These are phyloP conservation scores for Grammomys dolichurus DNA, from an alignment of 2,113 vertebrate species.

Conservation along the genomic window DNA sequence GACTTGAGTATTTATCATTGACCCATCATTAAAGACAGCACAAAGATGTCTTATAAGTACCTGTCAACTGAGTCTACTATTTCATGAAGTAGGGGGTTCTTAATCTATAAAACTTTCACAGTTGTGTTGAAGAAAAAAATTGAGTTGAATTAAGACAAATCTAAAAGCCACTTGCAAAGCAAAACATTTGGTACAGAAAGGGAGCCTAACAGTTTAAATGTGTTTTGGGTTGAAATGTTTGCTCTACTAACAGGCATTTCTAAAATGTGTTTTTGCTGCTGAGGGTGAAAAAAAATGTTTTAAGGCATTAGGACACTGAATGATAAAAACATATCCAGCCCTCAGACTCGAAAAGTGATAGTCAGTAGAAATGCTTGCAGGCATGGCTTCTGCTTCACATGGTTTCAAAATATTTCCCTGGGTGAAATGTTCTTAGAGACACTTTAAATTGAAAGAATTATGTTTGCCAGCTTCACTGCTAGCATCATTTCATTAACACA, in stretches of 20 bases:
- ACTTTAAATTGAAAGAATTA: slow-evolving; percentile 67
- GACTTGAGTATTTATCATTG: not conserved
- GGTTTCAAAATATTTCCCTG: slow-evolving; percentile 69
- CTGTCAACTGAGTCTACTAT: slow-evolving; percentile 8
- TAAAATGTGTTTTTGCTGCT: slow-evolving; percentile 73
- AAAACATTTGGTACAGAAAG: slow-evolving; percentile 75
- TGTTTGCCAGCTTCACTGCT: slow-evolving; percentile 40
- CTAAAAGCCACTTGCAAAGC: slow-evolving; percentile 76
- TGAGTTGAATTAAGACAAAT: slow-evolving; percentile 67
- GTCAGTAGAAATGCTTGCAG: slow-evolving; percentile 67
- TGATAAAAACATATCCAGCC: slow-evolving; percentile 74
- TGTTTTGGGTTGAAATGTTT: slow-evolving; percentile 73
- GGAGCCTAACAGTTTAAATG: slow-evolving; percentile 75
- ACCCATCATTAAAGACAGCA: not conserved
- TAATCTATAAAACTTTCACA: slow-evolving; percentile 67
- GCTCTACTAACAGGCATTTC: slow-evolving; percentile 56
- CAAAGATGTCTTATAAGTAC: slow-evolving; percentile 52
- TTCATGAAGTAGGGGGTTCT: slow-evolving; percentile 30
- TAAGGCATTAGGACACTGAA: slow-evolving; percentile 74
- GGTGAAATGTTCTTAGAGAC: slow-evolving; percentile 64
- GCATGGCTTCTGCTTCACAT: slow-evolving; percentile 53
- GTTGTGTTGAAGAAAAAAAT: slow-evolving; percentile 65
- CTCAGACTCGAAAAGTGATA: slow-evolving; percentile 66
- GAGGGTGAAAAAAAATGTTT: slow-evolving; percentile 71
- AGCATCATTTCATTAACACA: slow-evolving; percentile 61